phyloP scores from a whole-genome alignment of 30 jellyfish, hydroid and myxozoan genomes.

The Turritopsis dohrnii region DNA sequence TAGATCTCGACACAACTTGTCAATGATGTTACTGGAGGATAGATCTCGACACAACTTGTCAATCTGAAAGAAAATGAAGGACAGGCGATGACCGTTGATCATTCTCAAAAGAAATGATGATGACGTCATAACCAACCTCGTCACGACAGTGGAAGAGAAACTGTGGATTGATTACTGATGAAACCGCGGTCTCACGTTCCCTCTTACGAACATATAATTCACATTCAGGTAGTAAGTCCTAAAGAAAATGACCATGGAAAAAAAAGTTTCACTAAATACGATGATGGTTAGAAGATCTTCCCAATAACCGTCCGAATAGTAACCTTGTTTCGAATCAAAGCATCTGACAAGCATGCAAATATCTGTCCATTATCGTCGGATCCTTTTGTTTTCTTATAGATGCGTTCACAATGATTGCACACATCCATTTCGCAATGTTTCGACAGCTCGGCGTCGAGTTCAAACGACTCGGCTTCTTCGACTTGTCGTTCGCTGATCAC shows the following conservation, averaged over 20 bases:
- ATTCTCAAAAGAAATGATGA: too few relatives aligned
- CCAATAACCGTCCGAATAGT: not conserved
- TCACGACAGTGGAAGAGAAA: conserved; percentile 56
- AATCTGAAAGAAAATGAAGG: conserved; percentile 54
- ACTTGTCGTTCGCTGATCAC: conserved; percentile 70
- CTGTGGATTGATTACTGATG: conserved; percentile 63
- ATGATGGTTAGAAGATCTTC: not conserved
- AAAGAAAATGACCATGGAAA: not conserved
- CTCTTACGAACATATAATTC: conserved; percentile 56
- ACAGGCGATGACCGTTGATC: too few relatives aligned
- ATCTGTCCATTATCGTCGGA: conserved; percentile 29
- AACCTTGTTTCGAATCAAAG: conserved; percentile 17
- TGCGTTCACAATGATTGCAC: conserved; percentile 38
- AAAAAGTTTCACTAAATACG: not conserved
- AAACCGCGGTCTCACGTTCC: conserved; percentile 80
- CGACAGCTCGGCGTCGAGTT: conserved; percentile 76
- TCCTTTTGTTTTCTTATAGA: conserved; percentile 8
- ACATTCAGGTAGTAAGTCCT: conserved; percentile 55
- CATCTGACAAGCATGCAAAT: conserved; percentile 38
- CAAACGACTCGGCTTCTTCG: conserved; percentile 66
- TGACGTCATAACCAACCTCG: conserved; percentile 65
- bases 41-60: conserved; percentile 48
- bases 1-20: too few relatives aligned
- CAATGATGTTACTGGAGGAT: too few relatives aligned
- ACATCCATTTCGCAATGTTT: conserved; percentile 68